A percentile compares a stretch with the other conserved stretches of the same genome.
Evolutionary conservation across 2,113 vertebrate genomes (phyloP).

Genomic region (Cephalophus harveyi): DNA sequence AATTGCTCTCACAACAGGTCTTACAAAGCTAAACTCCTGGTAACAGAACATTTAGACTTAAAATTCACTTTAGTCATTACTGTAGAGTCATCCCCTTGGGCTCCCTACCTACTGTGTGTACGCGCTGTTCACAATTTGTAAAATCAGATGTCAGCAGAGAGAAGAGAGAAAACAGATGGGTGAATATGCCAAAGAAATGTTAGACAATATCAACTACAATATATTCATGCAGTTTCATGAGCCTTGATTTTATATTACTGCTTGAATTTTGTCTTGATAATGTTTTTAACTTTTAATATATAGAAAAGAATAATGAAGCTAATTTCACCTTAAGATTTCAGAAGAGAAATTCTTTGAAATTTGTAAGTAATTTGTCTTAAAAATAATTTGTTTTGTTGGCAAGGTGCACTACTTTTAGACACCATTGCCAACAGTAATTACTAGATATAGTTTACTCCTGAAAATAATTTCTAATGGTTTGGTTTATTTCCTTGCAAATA

Average conservation of each 20-base stretch:
- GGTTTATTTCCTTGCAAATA: not conserved
- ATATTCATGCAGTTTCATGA: not conserved
- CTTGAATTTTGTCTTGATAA: not conserved
- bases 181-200: not conserved
- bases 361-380: conserved; percentile 16
- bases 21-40: not conserved
- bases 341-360: not conserved
- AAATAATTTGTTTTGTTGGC: conserved; percentile 3
- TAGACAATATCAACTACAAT: conserved; percentile 7
- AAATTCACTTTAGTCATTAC: not conserved
- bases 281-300: conserved; percentile 12
- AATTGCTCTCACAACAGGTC: not conserved
- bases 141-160: not conserved
- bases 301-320: not conserved
- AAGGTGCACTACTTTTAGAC: conserved; percentile 34
- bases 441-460: not conserved
- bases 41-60: not conserved
- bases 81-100: not conserved
- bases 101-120: not conserved
- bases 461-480: conserved; percentile 4
- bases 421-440: not conserved
- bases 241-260: conserved; percentile 19
- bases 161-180: not conserved
- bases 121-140: not conserved
- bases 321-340: conserved; percentile 30